phyloP scores from a whole-genome alignment of 1,140 invertebrate genomes.

The Pseudomyrmex gracilis region DNA sequence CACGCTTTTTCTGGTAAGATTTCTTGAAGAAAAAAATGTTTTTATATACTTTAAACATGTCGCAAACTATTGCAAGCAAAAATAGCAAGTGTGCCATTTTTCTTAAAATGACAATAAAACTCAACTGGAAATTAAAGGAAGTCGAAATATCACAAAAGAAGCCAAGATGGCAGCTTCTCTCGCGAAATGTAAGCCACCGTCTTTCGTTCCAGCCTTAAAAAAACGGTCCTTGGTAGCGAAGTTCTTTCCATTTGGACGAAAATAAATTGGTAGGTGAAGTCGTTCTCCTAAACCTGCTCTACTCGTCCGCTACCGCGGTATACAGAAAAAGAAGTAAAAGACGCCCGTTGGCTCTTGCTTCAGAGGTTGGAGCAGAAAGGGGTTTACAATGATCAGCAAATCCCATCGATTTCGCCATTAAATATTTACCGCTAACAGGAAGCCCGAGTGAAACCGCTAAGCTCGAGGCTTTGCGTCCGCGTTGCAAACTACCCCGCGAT shows the following conservation, averaged over 20 bases:
- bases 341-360: slow-evolving; percentile 38
- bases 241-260: slow-evolving; percentile 68
- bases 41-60: no score
- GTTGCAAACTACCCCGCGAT: slow-evolving; percentile 20
- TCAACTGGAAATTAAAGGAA: slow-evolving; percentile 36
- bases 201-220: slow-evolving; percentile 48
- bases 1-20: no score
- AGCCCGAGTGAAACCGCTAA: slow-evolving; percentile 54
- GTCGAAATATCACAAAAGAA: slow-evolving; percentile 71
- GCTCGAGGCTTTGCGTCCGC: slow-evolving; percentile 4
- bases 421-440: slow-evolving; percentile 74
- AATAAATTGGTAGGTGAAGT: slow-evolving; percentile 72
- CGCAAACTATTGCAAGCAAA: not conserved
- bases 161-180: not conserved
- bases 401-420: slow-evolving; percentile 74
- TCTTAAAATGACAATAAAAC: slow-evolving; percentile 73
- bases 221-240: slow-evolving; percentile 46
- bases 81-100: slow-evolving; percentile 62
- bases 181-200: slow-evolving; percentile 36
- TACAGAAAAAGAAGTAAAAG: slow-evolving; percentile 49
- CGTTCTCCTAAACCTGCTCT: slow-evolving; percentile 1
- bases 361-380: slow-evolving; percentile 62
- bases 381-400: slow-evolving; percentile 75
- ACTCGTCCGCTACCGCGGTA: not conserved
- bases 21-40: no score